phyloP scores from a whole-genome alignment of 2,797 vertebrate genomes.

The Buceros bicornis region DNA sequence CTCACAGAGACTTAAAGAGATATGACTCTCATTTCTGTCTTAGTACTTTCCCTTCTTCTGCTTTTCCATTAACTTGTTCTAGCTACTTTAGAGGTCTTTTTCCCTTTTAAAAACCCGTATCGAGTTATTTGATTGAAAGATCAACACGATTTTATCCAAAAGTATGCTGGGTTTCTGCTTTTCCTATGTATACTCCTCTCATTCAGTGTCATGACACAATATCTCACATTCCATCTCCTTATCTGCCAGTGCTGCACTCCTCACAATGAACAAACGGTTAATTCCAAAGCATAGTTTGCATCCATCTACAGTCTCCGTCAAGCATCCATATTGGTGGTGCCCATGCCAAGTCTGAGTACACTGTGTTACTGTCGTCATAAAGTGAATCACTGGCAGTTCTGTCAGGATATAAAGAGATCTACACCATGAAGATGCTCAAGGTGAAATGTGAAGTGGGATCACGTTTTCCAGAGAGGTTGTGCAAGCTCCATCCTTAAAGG shows the following conservation, averaged over 20 bases:
- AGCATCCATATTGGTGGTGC: background rate
- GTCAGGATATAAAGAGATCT: background rate
- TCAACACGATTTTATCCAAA: background rate
- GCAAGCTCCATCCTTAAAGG: background rate
- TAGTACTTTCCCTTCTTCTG: background rate
- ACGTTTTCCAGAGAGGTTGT: background rate
- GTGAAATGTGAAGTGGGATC: background rate
- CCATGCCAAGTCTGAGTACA: background rate
- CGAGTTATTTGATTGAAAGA: background rate
- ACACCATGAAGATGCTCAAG: background rate
- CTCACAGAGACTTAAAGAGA: background rate
- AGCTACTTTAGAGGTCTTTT: background rate
- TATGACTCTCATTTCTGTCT: background rate
- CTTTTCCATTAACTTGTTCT: background rate
- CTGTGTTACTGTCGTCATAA: background rate
- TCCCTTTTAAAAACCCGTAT: background rate
- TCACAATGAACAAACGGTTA: background rate
- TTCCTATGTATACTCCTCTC: background rate
- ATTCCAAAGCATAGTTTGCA: background rate
- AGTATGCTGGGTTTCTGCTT: background rate
- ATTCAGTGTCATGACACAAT: background rate
- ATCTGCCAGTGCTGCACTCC: background rate
- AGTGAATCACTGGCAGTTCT: background rate
- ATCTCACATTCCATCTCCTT: background rate
- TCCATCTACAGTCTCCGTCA: background rate